Evolutionary conservation across 2,797 vertebrate species (phyloP).

Genomic region (Podarcis siculus): DNA sequence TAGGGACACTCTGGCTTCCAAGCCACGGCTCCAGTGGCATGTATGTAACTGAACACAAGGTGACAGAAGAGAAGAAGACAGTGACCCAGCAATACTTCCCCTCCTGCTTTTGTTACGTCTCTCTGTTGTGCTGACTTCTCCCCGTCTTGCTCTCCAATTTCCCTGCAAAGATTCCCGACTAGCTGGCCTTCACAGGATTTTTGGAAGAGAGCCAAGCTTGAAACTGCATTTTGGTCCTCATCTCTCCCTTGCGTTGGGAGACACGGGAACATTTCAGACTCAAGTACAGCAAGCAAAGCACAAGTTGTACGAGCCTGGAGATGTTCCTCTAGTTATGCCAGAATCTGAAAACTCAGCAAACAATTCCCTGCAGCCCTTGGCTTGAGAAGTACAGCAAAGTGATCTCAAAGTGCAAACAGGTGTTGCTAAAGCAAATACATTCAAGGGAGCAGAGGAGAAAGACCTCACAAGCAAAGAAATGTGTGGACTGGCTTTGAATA

Average conservation of each 20-base stretch:
- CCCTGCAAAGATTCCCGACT: conserved; percentile 1
- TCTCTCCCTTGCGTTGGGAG: conserved; percentile 45
- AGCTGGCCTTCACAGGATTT: conserved; percentile 23
- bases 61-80: not conserved
- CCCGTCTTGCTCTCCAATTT: conserved; percentile 16
- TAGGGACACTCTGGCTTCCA: not conserved
- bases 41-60: not conserved
- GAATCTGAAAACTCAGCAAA: conserved; percentile 41
- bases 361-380: conserved; percentile 49
- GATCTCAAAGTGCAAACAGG: conserved; percentile 50
- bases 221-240: conserved; percentile 34
- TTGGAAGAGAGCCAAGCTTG: not conserved
- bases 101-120: not conserved
- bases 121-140: not conserved
- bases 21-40: not conserved
- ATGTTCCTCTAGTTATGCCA: conserved; percentile 40
- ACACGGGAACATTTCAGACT: conserved; percentile 52
- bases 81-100: not conserved
- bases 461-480: not conserved
- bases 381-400: conserved; percentile 11
- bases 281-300: conserved; percentile 45
- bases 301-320: conserved; percentile 35
- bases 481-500: conserved; percentile 34
- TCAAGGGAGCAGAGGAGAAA: not conserved
- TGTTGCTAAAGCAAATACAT: not conserved